These are phyloP conservation scores for Pseudochaenichthys georgianus DNA, from an alignment of 2,797 vertebrate species.

Conservation along the genomic window DNA sequence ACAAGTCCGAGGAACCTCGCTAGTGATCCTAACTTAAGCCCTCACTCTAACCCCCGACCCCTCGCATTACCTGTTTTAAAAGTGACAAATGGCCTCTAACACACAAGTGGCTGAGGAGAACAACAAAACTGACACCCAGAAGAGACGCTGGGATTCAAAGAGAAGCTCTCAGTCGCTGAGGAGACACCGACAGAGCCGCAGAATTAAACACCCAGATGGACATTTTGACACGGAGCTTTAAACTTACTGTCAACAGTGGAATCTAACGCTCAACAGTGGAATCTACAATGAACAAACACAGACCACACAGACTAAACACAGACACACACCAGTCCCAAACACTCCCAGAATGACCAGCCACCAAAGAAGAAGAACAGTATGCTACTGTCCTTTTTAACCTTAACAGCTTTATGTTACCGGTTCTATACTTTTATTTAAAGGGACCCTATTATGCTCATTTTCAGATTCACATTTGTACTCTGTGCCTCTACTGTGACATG, in stretches of 20 bases:
- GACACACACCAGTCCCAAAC: constrained; percentile 78
- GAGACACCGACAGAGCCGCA: constrained; percentile 73
- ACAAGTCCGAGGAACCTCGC: constrained; percentile 14
- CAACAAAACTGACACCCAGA: constrained; percentile 59
- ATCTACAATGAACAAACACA: constrained; percentile 84
- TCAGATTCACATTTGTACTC: no score
- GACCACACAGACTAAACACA: constrained; percentile 83
- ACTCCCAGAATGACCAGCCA: constrained; percentile 73
- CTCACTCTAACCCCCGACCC: constrained; percentile 2
- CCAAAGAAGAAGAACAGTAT: constrained; percentile 70
- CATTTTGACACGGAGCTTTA: constrained; percentile 83
- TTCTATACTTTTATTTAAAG: constrained; percentile 26
- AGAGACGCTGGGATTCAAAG: constrained; percentile 58
- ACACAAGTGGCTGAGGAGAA: constrained; percentile 51
- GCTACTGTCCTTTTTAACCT: constrained; percentile 72
- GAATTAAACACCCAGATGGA: constrained; percentile 84
- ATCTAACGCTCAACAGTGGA: constrained; percentile 83
- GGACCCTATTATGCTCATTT: no score
- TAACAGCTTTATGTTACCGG: constrained; percentile 51
- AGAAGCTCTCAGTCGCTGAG: constrained; percentile 61
- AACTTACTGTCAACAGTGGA: constrained; percentile 85
- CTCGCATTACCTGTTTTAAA: constrained; percentile 14
- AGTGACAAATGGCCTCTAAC: constrained; percentile 32
- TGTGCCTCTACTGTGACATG: no score
- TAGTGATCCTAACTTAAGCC: constrained; percentile 20